Evolutionary conservation across 2,888 invertebrate species (phyloP), one percentile per base, ranked within the genome.

Genomic region (Apodemia hepburni): DNA sequence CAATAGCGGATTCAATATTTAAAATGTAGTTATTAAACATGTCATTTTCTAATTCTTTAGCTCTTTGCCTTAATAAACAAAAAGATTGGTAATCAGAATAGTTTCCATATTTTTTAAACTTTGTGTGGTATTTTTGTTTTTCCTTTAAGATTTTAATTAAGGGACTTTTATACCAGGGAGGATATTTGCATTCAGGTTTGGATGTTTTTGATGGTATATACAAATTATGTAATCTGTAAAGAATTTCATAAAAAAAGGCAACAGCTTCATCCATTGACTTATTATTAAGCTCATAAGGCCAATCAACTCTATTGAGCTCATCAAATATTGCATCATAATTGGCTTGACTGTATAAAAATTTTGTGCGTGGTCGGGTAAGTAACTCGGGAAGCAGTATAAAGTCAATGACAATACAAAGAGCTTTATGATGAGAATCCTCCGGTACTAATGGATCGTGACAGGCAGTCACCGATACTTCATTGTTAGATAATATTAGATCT

Each of bases 121-220:
- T 51, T 11, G 18, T 4, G 22, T 51, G 51, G 11, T 51, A 22
- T 18, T 51, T 49, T 8, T 4, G 11, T 49, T 49, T 49, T 4
- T 49, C 49, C 11, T 18, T 49, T 17, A 49, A 17, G 8, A 51
- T 18, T 51, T 51, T 51, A 51, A 51, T 22, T 18, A 51, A 22
- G 12, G 18, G 22, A 3, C 22, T 51, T 22, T 51, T 51, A 51
- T 51, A 51, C 51, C 51, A 51, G 22, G 51, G 51, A 51, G 58
- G 58, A 58, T 58, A 58, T 29, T 58, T 58, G 3, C 7, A 5
- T 9, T 7, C 8, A 1, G 33, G 15, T 17, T 6, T 58, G 33
- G n/a, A n/a, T n/a, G 15, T 1, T 35, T 35, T 58, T 12, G 11
- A 42, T 5, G 22, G 58, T n/a, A 33, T 58, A 29, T 58, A 12